Conservation (phyloP, 1,140 invertebrate species). For the Papilio xuthus region DNA sequence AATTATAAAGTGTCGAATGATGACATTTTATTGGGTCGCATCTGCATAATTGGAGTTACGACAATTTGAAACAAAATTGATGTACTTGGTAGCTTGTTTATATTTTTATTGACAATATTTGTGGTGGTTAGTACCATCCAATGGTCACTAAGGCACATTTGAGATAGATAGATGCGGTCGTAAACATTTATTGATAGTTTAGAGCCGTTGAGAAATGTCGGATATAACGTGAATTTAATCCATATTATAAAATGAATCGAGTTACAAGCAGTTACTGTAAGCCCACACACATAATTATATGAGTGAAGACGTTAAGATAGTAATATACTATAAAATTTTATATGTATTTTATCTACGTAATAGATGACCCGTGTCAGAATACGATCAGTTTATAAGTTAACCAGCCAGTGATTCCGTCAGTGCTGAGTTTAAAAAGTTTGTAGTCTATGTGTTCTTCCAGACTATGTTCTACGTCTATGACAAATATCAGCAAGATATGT, state of each 20-base stretch:
- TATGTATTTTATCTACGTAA: not conserved
- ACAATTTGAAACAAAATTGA: not conserved
- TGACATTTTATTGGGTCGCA: not conserved
- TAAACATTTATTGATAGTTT: not conserved
- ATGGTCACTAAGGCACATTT: not conserved
- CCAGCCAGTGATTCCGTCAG: too few relatives aligned
- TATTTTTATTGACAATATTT: slow-evolving; percentile 5
- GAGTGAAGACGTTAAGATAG: not conserved
- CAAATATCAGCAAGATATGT: too few relatives aligned
- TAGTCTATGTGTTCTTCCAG: too few relatives aligned
- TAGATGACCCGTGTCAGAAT: too few relatives aligned
- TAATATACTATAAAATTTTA: not conserved
- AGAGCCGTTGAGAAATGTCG: not conserved
- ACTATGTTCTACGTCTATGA: too few relatives aligned
- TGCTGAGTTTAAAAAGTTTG: too few relatives aligned
- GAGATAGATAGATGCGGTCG: not conserved
- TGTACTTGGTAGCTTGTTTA: not conserved
- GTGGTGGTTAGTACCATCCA: not conserved
- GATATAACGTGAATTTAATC: not conserved
- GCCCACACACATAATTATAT: not conserved
- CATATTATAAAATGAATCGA: not conserved
- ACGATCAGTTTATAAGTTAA: too few relatives aligned
- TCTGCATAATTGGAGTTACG: not conserved
- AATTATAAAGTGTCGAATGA: not conserved
- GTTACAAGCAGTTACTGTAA: not conserved